Base-by-base conservation (phyloP, 1,140 invertebrate genomes). In the Megalonaias nervosa region DNA sequence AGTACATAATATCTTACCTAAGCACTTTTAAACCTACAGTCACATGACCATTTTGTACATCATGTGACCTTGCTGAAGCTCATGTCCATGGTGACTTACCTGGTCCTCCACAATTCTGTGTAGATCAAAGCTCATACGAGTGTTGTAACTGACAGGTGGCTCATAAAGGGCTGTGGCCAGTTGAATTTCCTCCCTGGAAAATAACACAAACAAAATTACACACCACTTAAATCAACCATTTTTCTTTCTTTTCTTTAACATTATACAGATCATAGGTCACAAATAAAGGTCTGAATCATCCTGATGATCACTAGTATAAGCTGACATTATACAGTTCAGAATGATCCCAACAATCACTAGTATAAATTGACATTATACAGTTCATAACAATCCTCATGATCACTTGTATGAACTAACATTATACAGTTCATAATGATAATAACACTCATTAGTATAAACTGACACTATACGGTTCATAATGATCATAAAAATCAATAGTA, bases 21-120 rank as follows among this genome's bases (percentile, higher is more conserved):
- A 19, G 13, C n/a, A 38, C 65, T 38, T 14, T 14, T 17, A 57
- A 12, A 15, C 60, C 15, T 58, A n/a, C 67, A 9, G 23, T 57
- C 48, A 6, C 31, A 62, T 72, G 17, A 21, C 11, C 68, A 48
- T 13, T 60, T 6, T 68, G 59, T 68, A 70, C n/a, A 59, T 14
- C 26, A 19, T 14, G 57, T 38, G 17, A 70, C 23, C 48, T 13
- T 67, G n/a, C 1, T 80, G 14, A 57, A 17, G 56, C 1, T 31
- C 38, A 70, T 38, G 5, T 21, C 26, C 15, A 61, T 17, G 13
- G 55, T 21, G 62, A 66, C 69, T 67, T 26, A 90, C 89, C 88
- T 90, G 89, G 79, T 90, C 89, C 75, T 90, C 89, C 15, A 90
- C 85, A 77, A 90, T 87, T 70, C 89, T 83, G 64, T 83, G 78